Conservation (phyloP, 1,140 invertebrate species). For the Lordiphosa mommai region DNA sequence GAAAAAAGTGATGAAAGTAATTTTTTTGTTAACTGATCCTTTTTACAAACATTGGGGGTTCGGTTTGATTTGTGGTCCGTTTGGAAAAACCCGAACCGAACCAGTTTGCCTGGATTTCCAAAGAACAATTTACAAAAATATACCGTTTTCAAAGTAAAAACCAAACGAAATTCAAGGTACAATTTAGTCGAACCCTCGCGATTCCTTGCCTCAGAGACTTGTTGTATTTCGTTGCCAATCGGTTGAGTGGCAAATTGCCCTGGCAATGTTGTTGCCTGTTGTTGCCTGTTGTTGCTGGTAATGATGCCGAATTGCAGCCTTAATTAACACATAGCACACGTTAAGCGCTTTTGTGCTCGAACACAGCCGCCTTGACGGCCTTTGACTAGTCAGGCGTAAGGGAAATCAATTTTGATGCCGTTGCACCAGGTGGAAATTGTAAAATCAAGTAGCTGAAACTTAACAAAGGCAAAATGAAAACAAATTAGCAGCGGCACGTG, state of each 20-base stretch:
- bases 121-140: too few relatives aligned
- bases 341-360: conserved; percentile 64
- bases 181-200: too few relatives aligned
- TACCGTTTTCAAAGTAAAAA: too few relatives aligned
- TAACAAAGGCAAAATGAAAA: conserved; percentile 41
- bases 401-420: conserved; percentile 45
- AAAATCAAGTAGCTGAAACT: conserved; percentile 37
- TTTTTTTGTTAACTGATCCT: too few relatives aligned
- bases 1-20: too few relatives aligned
- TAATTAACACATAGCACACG: conserved; percentile 66
- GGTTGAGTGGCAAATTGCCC: conserved; percentile 38
- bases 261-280: conserved; percentile 18
- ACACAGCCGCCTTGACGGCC: conserved; percentile 13
- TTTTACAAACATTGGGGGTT: too few relatives aligned
- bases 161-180: neutral
- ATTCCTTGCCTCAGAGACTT: neutral
- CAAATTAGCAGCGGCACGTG: conserved; percentile 35
- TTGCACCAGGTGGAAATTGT: conserved; percentile 13
- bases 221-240: conserved; percentile 9
- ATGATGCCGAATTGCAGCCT: conserved; percentile 68
- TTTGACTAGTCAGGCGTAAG: conserved; percentile 63
- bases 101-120: too few relatives aligned
- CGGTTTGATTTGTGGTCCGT: too few relatives aligned
- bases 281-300: conserved; percentile 66
- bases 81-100: too few relatives aligned